Evolutionary conservation across 1,140 invertebrate species (phyloP), one percentile per base, ranked within the genome.

Genomic region (Papilio machaon): DNA sequence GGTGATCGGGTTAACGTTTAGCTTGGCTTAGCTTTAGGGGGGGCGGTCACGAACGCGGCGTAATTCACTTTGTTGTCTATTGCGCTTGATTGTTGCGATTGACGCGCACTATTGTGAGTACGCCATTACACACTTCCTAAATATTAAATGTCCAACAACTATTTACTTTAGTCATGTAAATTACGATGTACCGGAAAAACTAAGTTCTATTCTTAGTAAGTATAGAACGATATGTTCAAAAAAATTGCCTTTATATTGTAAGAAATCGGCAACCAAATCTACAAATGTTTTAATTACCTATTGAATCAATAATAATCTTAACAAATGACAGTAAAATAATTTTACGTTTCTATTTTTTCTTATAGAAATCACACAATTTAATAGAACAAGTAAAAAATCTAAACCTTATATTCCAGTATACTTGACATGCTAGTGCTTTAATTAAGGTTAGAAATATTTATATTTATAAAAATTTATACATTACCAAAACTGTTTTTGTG

Each of bases 1-100:
- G 89, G 91, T 93, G 92, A 94, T 94, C 92, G 92, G 93, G 92
- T 92, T 93, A 94, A 91, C 89, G 86, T 92, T 91, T 91, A 92
- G 92, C 89, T 90, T 87, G 88, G 92, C 90, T 90, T 90, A 89
- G 89, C 87, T 87, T 80, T 82, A 80, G 85, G 38, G 80, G 80
- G 81, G 85, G 87, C 86, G 89, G 86, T 85, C 87, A 83, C 83
- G 81, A 54, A 79, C 80, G 79, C 82, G 81, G 81, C 80, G 82
- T 92, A 91, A 94, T 91, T 91, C 85, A 88, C 87, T 94, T 94
- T 91, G 81, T 80, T 85, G 83, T 86, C 87, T 88, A 87, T 89
- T 90, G 87, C 84, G 85, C 82, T 86, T 83, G 85, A 87, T 86
- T 90, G 80, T 87, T 86, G 64, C 87, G 85, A 90, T 91, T 88